A percentile compares a stretch with the other conserved stretches of the same genome.
phyloP scores from a whole-genome alignment of 2,113 vertebrate species.

The Oplegnathus fasciatus region DNA sequence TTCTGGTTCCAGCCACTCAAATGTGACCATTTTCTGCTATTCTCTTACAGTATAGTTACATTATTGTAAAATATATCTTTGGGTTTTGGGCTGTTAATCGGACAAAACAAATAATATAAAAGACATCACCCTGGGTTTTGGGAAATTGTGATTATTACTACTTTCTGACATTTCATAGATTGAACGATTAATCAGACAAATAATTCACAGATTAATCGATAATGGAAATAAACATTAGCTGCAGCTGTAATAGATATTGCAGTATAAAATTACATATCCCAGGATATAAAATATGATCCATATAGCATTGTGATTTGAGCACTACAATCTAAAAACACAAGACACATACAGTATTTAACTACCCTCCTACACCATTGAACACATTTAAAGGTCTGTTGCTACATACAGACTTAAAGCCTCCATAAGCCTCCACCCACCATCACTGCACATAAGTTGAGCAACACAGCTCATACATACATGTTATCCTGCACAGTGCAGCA shows the following conservation, averaged over 20 bases:
- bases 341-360: neutral
- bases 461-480: neutral
- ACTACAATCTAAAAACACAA: neutral
- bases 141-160: neutral
- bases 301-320: neutral
- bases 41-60: neutral
- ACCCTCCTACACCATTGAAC: neutral
- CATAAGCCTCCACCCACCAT: constrained; percentile 29
- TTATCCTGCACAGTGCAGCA: neutral
- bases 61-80: neutral
- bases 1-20: neutral
- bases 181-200: neutral
- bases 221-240: neutral
- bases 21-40: neutral
- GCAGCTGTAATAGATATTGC: neutral
- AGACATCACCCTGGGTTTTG: neutral
- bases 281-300: neutral
- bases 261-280: neutral
- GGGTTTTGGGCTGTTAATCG: neutral
- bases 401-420: constrained; percentile 7
- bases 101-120: neutral
- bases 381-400: neutral
- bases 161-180: neutral
- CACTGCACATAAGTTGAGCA: neutral
- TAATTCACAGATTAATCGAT: neutral